Conservation (phyloP, 2,888 invertebrate genomes). For the Salticus scenicus region DNA sequence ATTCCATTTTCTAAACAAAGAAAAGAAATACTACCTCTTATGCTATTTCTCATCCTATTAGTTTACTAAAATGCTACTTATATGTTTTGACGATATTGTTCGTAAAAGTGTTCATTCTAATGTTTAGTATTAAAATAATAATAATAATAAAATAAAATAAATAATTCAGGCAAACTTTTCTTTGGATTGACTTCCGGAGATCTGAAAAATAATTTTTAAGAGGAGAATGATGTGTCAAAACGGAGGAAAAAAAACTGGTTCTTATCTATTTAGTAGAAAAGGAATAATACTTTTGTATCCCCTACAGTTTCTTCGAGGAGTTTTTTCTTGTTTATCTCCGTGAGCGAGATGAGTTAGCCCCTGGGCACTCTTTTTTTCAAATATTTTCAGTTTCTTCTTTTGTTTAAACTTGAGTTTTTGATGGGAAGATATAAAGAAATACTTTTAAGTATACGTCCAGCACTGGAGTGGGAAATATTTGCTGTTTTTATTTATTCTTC, state of each 20-base stretch:
- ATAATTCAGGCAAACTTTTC: too few relatives aligned
- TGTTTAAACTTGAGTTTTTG: conserved; percentile 19
- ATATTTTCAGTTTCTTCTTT: conserved; percentile 15
- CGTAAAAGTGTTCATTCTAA: too few relatives aligned
- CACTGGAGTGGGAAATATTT: neutral
- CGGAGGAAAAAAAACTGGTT: conserved; percentile 46
- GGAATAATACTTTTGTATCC: conserved; percentile 48
- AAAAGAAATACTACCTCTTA: too few relatives aligned
- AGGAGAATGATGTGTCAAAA: conserved; percentile 44
- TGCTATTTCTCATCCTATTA: too few relatives aligned
- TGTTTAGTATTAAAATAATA: too few relatives aligned
- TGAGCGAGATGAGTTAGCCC: conserved; percentile 22
- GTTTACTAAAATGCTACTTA: too few relatives aligned
- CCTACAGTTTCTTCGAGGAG: conserved; percentile 10
- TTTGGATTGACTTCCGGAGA: too few relatives aligned
- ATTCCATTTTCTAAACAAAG: too few relatives aligned
- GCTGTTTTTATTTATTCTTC: neutral
- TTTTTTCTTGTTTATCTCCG: conserved; percentile 21
- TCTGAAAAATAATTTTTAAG: conserved; percentile 47
- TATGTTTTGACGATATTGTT: too few relatives aligned
- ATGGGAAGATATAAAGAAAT: neutral
- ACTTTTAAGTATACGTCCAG: neutral
- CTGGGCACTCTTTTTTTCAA: conserved; percentile 16
- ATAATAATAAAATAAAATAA: too few relatives aligned
- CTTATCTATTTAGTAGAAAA: conserved; percentile 48